Base-by-base conservation (phyloP, 2,888 invertebrate genomes). In the Stenoptilia bipunctidactyla region DNA sequence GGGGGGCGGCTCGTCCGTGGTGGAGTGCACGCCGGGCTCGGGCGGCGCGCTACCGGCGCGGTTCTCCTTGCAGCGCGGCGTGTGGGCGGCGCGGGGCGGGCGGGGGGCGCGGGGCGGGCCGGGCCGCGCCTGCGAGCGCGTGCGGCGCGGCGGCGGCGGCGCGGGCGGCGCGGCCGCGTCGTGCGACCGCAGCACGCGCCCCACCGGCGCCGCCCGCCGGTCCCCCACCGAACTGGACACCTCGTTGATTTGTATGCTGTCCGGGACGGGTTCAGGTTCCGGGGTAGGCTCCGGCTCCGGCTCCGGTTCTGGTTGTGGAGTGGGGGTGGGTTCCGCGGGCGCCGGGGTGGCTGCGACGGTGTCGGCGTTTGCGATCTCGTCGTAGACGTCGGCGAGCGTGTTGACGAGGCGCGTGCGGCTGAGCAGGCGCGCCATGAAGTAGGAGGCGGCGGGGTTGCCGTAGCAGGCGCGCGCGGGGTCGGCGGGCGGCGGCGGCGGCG, bases 211-310 rank as follows among this genome's bases (percentile, higher is more conserved):
- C 4, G 34, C 5, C 4, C 75, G 70, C 2, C 65, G 53, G 6
- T 65, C 58, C 34, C 80, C 71, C 0, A 56, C 69, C 34, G 82
- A 77, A n/a, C 80, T 79, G 1, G 89, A 89, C 13, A 90, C 87
- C 62, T 90, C 89, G 61, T 89, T 86, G 47, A 89, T 89, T 66
- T 90, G 89, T 34, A 89, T 88, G 27, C 80, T 69, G 47, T 80
- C 84, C 3, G 20, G 4, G n/a, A n/a, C n/a, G n/a, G n/a, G n/a
- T n/a, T n/a, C n/a, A n/a, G n/a, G n/a, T n/a, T n/a, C n/a, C n/a
- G n/a, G 45, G 27, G 48, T 43, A 13, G 42, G 42, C 9, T n/a
- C 27, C 1, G 38, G 39, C 10, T 20, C 36, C 15, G 41, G 41
- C 13, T 34, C 30, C 49, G 51, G 34, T 45, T 25, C 45, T 12